These are phyloP conservation scores for Elephas maximus DNA, from an alignment of 2,113 vertebrate genomes.

Conservation along the genomic window DNA sequence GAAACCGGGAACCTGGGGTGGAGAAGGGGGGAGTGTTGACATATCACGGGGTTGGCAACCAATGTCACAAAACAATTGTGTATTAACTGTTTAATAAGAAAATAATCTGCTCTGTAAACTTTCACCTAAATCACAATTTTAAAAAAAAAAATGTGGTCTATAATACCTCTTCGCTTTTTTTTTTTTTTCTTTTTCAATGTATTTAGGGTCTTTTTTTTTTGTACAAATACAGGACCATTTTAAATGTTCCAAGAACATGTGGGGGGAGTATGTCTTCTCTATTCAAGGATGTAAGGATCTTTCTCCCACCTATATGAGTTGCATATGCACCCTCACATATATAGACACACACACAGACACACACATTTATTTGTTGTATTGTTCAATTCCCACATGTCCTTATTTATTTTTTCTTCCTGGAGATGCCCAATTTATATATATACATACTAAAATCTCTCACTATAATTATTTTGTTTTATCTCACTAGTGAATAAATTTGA, in stretches of 20 bases:
- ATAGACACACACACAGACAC: not conserved
- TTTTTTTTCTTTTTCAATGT: not conserved
- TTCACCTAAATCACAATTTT: too few species aligned
- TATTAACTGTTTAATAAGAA: too few species aligned
- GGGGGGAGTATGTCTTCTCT: not conserved
- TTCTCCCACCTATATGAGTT: not conserved
- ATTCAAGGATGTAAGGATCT: not conserved
- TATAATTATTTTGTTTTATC: conserved; percentile 54
- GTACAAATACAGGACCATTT: conserved; percentile 12
- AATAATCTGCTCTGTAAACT: too few species aligned
- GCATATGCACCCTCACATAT: fast-evolving
- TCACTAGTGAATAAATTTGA: conserved; percentile 39
- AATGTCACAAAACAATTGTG: too few species aligned
- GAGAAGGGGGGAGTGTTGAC: too few species aligned
- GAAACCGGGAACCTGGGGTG: too few species aligned
- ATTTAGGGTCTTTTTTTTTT: not conserved
- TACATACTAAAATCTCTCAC: conserved; percentile 25
- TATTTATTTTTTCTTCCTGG: conserved; percentile 9
- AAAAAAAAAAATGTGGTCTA: not conserved
- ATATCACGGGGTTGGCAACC: too few species aligned
- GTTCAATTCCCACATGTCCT: not conserved
- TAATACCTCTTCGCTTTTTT: not conserved
- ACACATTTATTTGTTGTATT: not conserved
- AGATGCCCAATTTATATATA: conserved; percentile 41
- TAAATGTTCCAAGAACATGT: not conserved